These are phyloP conservation scores for Acropora tenuis DNA, from an alignment of 64 coral and sea anemone species.

Conservation along the genomic window DNA sequence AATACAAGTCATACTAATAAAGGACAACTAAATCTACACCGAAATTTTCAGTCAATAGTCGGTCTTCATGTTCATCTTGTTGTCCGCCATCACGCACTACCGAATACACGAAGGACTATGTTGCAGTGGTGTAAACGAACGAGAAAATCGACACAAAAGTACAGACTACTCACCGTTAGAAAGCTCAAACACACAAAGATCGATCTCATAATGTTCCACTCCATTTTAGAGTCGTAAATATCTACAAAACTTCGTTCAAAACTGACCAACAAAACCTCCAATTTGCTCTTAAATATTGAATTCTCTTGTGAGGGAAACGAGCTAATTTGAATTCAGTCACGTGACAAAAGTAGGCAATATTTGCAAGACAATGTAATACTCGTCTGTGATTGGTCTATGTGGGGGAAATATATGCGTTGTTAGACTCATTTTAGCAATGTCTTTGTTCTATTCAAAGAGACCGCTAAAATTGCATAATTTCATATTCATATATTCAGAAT, in stretches of 20 bases:
- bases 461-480: neutral
- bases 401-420: neutral
- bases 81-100: neutral
- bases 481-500: slow-evolving; percentile 33
- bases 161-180: neutral
- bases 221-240: slow-evolving; percentile 12
- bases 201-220: slow-evolving; percentile 13
- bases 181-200: slow-evolving; percentile 2
- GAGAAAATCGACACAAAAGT: neutral
- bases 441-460: slow-evolving; percentile 4
- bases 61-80: neutral
- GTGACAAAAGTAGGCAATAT: slow-evolving; percentile 31
- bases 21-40: neutral
- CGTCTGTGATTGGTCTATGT: slow-evolving; percentile 6
- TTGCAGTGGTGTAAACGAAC: neutral
- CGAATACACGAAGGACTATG: neutral
- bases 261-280: slow-evolving; percentile 33
- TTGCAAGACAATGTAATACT: slow-evolving; percentile 31
- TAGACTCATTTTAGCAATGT: neutral
- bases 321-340: neutral
- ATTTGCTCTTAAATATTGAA: slow-evolving; percentile 1
- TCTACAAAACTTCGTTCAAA: slow-evolving; percentile 8
- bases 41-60: neutral
- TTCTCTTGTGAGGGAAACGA: no score
- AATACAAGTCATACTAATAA: neutral